Base-by-base conservation (phyloP, 2,888 invertebrate species). In the Molorchus minor region DNA sequence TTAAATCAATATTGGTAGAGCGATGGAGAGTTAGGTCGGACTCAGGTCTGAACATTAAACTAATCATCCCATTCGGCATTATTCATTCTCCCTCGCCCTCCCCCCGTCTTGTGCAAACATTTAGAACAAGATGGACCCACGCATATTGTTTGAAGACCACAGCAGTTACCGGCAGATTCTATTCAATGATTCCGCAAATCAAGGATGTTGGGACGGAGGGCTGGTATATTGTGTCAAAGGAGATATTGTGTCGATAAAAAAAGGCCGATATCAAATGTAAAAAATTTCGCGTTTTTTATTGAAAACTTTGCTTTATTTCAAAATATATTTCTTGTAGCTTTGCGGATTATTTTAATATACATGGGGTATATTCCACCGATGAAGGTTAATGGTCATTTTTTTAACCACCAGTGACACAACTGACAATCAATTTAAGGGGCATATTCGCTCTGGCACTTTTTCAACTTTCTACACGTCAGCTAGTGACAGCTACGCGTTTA, bases 1-100 rank as follows among this genome's bases (percentile, higher is more conserved):
- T 72, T 75, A 71, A 77, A 77, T 75, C 76, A 77, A 77, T 77
- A 77, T 76, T 75, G 72, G 73, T 72, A 67, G 66, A 68, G 71
- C 69, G 60, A 60, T 65, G 70, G 69, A 70, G 73, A 67, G 66
- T 61, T 67, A 60, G 66, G 64, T 64, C 65, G 59, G 64, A 61
- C 63, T 71, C 72, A 71, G 71, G 72, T 70, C 71, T 72, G 68
- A 71, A 73, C 75, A 76, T 76, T 75, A 73, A 73, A 75, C 73
- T 75, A 76, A 76, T 77, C 75, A 75, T 73, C 74, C 72, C 72
- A 72, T 74, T 74, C 72, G 70, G 73, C 71, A 72, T 73, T 74
- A 75, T 73, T 71, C 70, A 72, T 72, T 72, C 71, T 71, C 73
- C 70, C 73, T 69, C 66, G 64, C 65, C 56, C 70, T 68, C 72